Evolutionary conservation across 2,113 vertebrate species (phyloP).

Genomic region (Syngnathus floridae): DNA sequence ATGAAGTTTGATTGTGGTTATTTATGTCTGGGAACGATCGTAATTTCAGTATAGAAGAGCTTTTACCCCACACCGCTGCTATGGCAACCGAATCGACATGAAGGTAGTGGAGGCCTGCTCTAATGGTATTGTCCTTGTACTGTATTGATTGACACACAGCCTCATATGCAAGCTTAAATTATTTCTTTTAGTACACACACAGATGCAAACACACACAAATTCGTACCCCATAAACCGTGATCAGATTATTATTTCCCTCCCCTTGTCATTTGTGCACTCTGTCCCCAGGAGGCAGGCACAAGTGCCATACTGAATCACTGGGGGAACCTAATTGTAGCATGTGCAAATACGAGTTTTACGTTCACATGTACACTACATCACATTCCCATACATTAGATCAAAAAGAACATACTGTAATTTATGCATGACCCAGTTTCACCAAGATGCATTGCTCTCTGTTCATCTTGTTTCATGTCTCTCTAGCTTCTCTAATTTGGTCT

Average conservation of each 20-base stretch:
- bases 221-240: background rate
- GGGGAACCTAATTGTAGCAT: slow-evolving; percentile 50
- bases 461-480: slow-evolving; percentile 44
- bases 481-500: slow-evolving; percentile 33
- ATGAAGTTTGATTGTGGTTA: slow-evolving; percentile 9
- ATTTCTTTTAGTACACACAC: slow-evolving; percentile 1
- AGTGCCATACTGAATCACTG: slow-evolving; percentile 31
- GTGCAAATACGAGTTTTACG: slow-evolving; percentile 36
- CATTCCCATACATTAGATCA: slow-evolving; percentile 25
- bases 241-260: slow-evolving; percentile 12
- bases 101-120: slow-evolving; percentile 23
- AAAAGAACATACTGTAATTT: slow-evolving; percentile 26
- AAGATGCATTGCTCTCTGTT: slow-evolving; percentile 16
- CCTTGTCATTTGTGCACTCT: slow-evolving; percentile 20
- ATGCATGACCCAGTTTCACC: slow-evolving; percentile 56
- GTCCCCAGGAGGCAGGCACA: slow-evolving; percentile 30
- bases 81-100: slow-evolving; percentile 60
- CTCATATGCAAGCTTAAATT: slow-evolving; percentile 21
- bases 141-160: slow-evolving; percentile 56
- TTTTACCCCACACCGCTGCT: slow-evolving; percentile 46
- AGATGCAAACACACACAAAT: slow-evolving; percentile 6
- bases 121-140: slow-evolving; percentile 53
- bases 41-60: slow-evolving; percentile 39
- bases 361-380: slow-evolving; percentile 27
- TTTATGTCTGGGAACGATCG: slow-evolving; percentile 20